Conservation (phyloP, 2,888 invertebrate genomes). For the Caenorhabditis panamensis region DNA sequence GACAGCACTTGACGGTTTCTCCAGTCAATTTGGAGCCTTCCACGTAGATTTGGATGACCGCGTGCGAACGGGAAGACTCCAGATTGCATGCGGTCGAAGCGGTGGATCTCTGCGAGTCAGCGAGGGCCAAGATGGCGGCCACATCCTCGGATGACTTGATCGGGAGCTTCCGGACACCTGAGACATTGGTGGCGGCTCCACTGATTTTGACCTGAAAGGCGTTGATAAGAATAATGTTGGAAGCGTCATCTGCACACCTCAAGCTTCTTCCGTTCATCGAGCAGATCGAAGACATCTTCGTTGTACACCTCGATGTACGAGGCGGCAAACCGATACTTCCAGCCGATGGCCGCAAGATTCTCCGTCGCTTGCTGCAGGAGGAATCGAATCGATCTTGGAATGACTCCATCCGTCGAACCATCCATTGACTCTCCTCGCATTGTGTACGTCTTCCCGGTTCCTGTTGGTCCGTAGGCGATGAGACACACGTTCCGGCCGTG, state of each 20-base stretch:
- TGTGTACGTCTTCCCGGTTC: conserved; percentile 73
- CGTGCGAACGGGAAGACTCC: conserved; percentile 82
- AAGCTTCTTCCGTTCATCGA: conserved; percentile 82
- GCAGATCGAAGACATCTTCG: conserved; percentile 88
- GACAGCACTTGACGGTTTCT: conserved; percentile 82
- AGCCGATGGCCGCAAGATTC: conserved; percentile 57
- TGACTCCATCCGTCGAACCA: conserved; percentile 56
- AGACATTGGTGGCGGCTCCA: conserved; percentile 13
- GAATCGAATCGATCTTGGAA: conserved; percentile 64
- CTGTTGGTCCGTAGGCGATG: conserved; percentile 74
- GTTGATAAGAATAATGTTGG: neutral
- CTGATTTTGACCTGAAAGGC: conserved; percentile 27
- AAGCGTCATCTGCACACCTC: too few species aligned
- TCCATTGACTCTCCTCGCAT: conserved; percentile 66
- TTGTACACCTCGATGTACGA: conserved; percentile 92
- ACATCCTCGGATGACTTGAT: conserved; percentile 80
- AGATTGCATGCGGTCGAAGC: conserved; percentile 88
- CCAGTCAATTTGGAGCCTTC: conserved; percentile 51
- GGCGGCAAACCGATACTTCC: conserved; percentile 86
- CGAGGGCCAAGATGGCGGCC: conserved; percentile 86
- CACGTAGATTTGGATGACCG: conserved; percentile 82
- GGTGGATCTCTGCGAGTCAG: conserved; percentile 89
- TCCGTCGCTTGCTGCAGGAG: conserved; percentile 54
- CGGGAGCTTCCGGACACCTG: conserved; percentile 14
- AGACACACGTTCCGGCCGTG: conserved; percentile 72